These are phyloP conservation scores for Hirtodrosophila trivittata DNA, from an alignment of 2,888 invertebrate genomes.

Conservation along the genomic window DNA sequence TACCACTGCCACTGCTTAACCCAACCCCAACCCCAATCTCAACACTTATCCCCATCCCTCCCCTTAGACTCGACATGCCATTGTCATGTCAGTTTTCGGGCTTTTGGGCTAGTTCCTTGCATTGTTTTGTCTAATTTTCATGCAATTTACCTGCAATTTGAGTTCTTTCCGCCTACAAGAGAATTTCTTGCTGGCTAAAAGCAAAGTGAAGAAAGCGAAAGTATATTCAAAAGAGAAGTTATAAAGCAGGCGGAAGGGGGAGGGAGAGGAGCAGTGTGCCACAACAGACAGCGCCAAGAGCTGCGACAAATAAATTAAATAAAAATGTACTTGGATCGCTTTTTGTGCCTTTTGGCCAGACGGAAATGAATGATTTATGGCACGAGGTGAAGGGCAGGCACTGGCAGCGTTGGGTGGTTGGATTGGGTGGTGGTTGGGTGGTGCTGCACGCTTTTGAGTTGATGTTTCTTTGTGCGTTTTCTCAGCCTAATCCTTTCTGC, in stretches of 20 bases:
- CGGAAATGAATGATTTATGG: slow-evolving; percentile 70
- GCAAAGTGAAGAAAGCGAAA: slow-evolving; percentile 42
- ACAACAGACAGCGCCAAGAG: slow-evolving; percentile 30
- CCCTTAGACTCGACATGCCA: not conserved
- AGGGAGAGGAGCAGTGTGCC: not conserved
- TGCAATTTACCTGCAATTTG: slow-evolving; percentile 70
- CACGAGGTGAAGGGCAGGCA: too few relatives aligned
- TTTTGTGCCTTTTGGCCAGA: slow-evolving; percentile 39
- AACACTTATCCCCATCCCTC: too few relatives aligned
- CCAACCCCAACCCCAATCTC: not conserved
- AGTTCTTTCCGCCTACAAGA: slow-evolving; percentile 48
- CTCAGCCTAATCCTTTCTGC: slow-evolving; percentile 63
- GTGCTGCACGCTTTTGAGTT: slow-evolving; percentile 11
- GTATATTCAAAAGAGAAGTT: slow-evolving; percentile 25
- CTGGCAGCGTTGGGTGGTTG: not conserved
- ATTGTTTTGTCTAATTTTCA: slow-evolving; percentile 40
- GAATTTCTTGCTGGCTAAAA: slow-evolving; percentile 44
- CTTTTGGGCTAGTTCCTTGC: slow-evolving; percentile 5
- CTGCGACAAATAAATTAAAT: slow-evolving; percentile 60
- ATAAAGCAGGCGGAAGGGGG: not conserved
- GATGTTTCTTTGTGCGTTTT: slow-evolving; percentile 22
- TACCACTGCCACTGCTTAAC: slow-evolving; percentile 2
- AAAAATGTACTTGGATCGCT: slow-evolving; percentile 41
- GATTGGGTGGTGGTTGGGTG: not conserved
- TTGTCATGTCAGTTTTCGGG: slow-evolving; percentile 4